A percentile compares a stretch with the other conserved stretches of the same genome.
phyloP scores from a whole-genome alignment of 2,113 vertebrate species.

The Strix uralensis region DNA sequence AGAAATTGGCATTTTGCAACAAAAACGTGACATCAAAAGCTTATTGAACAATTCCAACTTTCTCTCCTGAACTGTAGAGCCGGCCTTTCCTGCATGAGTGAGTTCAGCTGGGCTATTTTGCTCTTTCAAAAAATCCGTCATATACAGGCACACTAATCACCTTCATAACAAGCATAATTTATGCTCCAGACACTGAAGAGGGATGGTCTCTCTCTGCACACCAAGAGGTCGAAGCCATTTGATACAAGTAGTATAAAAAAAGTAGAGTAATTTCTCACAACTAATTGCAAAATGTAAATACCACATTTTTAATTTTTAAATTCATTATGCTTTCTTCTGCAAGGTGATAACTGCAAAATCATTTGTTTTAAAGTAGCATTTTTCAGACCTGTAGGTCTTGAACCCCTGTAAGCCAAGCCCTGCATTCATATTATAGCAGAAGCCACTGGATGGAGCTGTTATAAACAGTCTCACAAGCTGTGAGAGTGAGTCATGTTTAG shows the following conservation, averaged over 20 bases:
- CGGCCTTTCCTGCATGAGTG: background rate
- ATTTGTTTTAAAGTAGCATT: background rate
- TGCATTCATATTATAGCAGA: background rate
- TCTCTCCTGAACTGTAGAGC: background rate
- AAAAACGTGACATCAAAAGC: background rate
- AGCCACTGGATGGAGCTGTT: slow-evolving; percentile 60
- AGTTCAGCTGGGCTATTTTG: background rate
- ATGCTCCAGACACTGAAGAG: background rate
- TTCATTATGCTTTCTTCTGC: background rate
- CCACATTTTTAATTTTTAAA: background rate
- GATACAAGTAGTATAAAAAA: background rate
- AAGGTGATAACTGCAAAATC: background rate
- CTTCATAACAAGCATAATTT: background rate
- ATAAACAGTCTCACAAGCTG: background rate
- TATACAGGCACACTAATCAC: background rate
- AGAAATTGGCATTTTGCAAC: background rate
- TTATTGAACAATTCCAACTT: background rate
- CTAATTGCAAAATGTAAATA: background rate
- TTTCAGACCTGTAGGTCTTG: background rate
- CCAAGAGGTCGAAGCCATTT: background rate
- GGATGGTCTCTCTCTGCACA: background rate
- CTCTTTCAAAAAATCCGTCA: background rate
- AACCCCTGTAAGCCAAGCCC: background rate
- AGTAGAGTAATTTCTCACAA: background rate
- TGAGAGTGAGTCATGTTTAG: background rate